Conservation (phyloP, 1,140 invertebrate species). For the Apis mellifera region DNA sequence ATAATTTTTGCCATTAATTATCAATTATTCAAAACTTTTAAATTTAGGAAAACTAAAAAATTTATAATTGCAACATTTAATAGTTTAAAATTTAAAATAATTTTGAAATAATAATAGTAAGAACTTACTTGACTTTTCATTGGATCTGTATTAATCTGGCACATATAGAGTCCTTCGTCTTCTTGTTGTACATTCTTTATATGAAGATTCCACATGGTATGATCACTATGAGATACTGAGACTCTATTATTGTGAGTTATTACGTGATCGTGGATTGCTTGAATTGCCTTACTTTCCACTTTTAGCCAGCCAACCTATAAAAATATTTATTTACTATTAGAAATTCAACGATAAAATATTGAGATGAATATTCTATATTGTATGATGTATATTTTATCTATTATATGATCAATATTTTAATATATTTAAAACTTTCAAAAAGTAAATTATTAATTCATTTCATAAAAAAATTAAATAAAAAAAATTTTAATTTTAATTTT, state of each 20-base stretch:
- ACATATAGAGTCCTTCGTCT: slow-evolving; percentile 92
- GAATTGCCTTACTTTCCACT: slow-evolving; percentile 91
- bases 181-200: slow-evolving; percentile 90
- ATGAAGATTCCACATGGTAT: slow-evolving; percentile 91
- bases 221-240: slow-evolving; percentile 89
- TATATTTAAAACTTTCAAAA: not conserved
- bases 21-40: not conserved
- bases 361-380: too few relatives aligned
- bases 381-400: too few relatives aligned
- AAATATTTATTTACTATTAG: slow-evolving; percentile 32
- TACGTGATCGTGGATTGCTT: slow-evolving; percentile 94
- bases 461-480: too few relatives aligned
- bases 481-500: too few relatives aligned
- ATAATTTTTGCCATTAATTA: too few relatives aligned
- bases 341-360: not conserved
- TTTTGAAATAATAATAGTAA: not conserved
- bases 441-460: not conserved
- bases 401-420: too few relatives aligned
- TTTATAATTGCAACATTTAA: not conserved
- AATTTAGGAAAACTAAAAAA: not conserved
- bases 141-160: slow-evolving; percentile 91
- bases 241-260: slow-evolving; percentile 93
- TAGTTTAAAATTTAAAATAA: not conserved
- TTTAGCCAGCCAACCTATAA: slow-evolving; percentile 93
- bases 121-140: slow-evolving; percentile 90